Conservation (phyloP, 1,140 invertebrate genomes). For the Helicoverpa armigera region DNA sequence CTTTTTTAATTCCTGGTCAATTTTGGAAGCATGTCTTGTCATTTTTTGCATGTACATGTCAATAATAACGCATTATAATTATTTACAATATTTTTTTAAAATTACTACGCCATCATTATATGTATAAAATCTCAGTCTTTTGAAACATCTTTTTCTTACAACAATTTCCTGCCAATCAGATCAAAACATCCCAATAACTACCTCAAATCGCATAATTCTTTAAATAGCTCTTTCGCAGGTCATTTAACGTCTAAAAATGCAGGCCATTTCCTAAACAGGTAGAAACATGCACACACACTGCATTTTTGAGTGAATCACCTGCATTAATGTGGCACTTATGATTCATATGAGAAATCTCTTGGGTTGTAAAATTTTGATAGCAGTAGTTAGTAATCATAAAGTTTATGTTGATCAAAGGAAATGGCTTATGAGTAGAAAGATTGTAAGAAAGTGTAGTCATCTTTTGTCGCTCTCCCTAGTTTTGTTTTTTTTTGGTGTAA, state of each 20-base stretch:
- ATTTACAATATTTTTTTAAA: no score
- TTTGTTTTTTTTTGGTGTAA: no score
- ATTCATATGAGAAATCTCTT: constrained; percentile 44
- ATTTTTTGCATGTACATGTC: no score
- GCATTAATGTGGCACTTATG: constrained; percentile 3
- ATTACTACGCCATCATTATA: no score
- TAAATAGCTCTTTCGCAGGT: constrained; percentile 21
- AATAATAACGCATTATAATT: no score
- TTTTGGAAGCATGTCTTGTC: background rate
- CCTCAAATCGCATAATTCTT: constrained; percentile 6
- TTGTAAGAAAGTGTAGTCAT: background rate
- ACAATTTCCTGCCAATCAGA: background rate
- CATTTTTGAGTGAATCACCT: constrained; percentile 45
- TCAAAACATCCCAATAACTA: constrained; percentile 23
- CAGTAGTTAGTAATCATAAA: constrained; percentile 37
- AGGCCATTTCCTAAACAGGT: constrained; percentile 40
- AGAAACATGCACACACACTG: background rate
- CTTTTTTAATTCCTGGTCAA: no score
- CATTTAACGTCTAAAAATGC: constrained; percentile 35
- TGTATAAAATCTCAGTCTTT: no score
- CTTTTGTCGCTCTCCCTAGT: no score
- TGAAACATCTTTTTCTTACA: no score
- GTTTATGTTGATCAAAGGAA: constrained; percentile 23
- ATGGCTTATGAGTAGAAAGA: constrained; percentile 17
- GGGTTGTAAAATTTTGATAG: constrained; percentile 27